phyloP scores from a whole-genome alignment of 2,797 vertebrate genomes.

The Manis javanica region DNA sequence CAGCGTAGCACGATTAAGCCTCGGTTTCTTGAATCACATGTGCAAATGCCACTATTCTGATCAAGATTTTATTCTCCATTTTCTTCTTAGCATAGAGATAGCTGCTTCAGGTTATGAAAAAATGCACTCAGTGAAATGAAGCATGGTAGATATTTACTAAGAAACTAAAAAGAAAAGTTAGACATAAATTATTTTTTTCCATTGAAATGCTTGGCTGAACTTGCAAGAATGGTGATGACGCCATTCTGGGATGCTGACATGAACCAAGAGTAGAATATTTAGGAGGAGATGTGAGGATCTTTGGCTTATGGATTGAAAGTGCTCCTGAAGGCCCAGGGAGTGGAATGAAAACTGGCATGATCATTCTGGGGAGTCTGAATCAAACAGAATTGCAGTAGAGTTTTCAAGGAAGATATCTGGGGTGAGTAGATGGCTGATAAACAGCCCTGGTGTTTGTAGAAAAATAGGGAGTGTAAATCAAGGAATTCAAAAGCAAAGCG shows the following conservation, averaged over 20 bases:
- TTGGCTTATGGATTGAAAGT: background rate
- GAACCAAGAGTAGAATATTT: background rate
- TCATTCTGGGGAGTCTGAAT: conserved; percentile 18
- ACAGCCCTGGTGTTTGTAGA: background rate
- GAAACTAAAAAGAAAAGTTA: conserved; percentile 29
- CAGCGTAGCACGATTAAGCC: background rate
- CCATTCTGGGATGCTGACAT: conserved; percentile 7
- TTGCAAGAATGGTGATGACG: background rate
- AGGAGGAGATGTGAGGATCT: background rate
- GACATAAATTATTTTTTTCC: background rate
- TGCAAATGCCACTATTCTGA: background rate
- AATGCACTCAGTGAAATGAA: background rate
- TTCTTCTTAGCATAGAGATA: background rate
- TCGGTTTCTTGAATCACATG: background rate
- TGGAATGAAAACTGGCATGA: background rate
- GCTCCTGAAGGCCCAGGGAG: background rate
- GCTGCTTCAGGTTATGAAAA: background rate
- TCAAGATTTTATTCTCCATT: background rate
- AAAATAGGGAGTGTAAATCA: conserved; percentile 1
- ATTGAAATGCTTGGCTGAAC: conserved; percentile 26
- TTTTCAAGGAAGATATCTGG: background rate
- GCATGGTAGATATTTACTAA: background rate
- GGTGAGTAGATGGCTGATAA: background rate
- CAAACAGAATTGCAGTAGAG: background rate
- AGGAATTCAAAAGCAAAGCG: conserved; percentile 16